Evolutionary conservation across 2,888 invertebrate genomes (phyloP), one percentile per base, ranked within the genome.

Genomic region (Agrypnus murinus): DNA sequence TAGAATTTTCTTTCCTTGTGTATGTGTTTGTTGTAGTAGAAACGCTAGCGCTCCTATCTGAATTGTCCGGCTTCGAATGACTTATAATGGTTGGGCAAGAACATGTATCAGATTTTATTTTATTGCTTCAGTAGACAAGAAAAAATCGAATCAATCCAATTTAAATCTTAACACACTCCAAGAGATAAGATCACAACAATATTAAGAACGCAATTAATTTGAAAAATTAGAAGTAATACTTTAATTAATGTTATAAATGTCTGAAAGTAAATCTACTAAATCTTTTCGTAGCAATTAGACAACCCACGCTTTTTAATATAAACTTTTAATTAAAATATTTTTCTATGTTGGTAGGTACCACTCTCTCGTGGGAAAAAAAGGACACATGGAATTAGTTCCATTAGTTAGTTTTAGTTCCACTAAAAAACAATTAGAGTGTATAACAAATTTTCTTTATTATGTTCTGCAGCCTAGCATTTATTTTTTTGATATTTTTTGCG

Each of bases 141-240:
- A 25, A 34, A 55, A 34, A 53, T n/a, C 48, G 48, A 25, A 48
- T 25, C 17, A 48, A 48, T 25, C 55, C 55, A 32, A 55, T 38
- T 53, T 31, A 40, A 40, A 38, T 40, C 53, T 63, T n/a, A 63
- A 63, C 34, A 45, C 34, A 50, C 48, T 62, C 46, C 9, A 46
- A 31, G 14, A 43, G 65, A 65, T 65, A 65, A 65, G 57, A 65
- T 65, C 65, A 45, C 31, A 43, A 34, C 36, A 53, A 63, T 50
- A 63, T 63, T 63, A 63, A 65, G 55, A 45, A 57, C 43, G 57
- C 50, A 57, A 65, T 65, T 65, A 65, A 65, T 65, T 65, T 65
- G 55, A 57, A 65, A 57, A 65, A 55, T 55, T 55, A 55, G 34
- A 31, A 25, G 55, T 34, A 55, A 55, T 55, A 55, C 55, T 34